These are phyloP conservation scores for Sipha flava DNA, from an alignment of 1,140 invertebrate species.

Conservation along the genomic window DNA sequence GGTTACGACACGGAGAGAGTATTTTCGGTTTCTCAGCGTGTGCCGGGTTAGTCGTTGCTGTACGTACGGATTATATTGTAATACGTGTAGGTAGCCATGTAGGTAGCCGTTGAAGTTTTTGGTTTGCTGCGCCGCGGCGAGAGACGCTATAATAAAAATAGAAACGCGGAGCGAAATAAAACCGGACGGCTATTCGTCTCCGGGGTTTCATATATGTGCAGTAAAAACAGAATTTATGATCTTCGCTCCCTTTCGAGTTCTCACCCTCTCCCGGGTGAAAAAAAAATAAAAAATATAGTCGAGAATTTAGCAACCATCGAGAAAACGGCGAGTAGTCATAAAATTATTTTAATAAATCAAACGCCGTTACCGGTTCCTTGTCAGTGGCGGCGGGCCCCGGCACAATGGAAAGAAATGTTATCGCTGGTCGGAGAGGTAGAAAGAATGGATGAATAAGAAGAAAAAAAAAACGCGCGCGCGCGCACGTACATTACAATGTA, in stretches of 20 bases:
- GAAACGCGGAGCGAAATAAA: neutral
- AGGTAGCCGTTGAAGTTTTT: too few relatives aligned
- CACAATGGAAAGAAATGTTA: conserved; percentile 28
- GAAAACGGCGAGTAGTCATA: conserved; percentile 20
- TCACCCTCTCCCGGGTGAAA: conserved; percentile 6
- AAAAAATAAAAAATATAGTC: neutral
- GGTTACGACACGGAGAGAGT: too few relatives aligned
- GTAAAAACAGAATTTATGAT: conserved; percentile 21
- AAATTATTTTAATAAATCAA: conserved; percentile 33
- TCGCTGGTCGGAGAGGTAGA: conserved; percentile 3
- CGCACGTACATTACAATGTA: neutral
- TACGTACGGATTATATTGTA: too few relatives aligned
- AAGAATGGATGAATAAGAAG: neutral
- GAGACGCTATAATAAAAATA: neutral
- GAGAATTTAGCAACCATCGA: conserved; percentile 31
- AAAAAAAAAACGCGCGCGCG: neutral
- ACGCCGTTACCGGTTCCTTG: conserved; percentile 30
- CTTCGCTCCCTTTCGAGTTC: conserved; percentile 25
- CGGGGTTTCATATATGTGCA: neutral
- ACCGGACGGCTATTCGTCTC: conserved; percentile 27
- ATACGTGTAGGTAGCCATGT: neutral
- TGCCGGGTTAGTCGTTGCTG: too few relatives aligned
- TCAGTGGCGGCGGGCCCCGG: neutral
- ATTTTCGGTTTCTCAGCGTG: too few relatives aligned
- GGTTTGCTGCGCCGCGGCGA: neutral